These are phyloP conservation scores for Phrixothrix hirtus DNA, from an alignment of 2,888 invertebrate genomes.

Conservation along the genomic window DNA sequence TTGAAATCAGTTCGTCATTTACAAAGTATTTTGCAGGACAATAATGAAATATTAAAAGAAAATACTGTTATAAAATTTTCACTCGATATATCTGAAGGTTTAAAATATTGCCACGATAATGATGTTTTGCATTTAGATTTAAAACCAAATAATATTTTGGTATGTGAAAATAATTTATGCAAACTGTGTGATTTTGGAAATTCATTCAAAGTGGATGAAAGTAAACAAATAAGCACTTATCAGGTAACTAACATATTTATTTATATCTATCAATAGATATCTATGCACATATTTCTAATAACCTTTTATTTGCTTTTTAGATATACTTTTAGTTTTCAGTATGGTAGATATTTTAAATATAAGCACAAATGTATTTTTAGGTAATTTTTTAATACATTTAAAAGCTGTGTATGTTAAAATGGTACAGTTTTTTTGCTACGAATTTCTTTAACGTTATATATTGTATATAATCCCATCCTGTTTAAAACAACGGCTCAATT, in stretches of 20 bases:
- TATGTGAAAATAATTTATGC: slow-evolving; percentile 41
- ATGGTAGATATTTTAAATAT: no score
- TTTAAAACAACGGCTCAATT: no score
- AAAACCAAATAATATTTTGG: slow-evolving; percentile 51
- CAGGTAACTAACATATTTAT: slow-evolving; percentile 4
- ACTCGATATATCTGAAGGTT: slow-evolving; percentile 43
- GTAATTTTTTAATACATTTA: background rate
- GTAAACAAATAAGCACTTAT: background rate
- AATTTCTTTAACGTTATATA: no score
- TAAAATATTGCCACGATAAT: slow-evolving; percentile 47
- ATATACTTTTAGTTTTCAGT: no score
- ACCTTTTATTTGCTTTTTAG: no score
- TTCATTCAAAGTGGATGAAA: slow-evolving; percentile 37
- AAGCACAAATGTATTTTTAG: no score
- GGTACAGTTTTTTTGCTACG: no score
- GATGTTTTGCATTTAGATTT: slow-evolving; percentile 51
- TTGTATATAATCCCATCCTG: no score
- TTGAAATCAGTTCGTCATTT: slow-evolving; percentile 39
- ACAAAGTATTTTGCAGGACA: slow-evolving; percentile 44
- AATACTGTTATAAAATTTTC: slow-evolving; percentile 35
- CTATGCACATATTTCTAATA: no score
- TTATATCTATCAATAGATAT: background rate
- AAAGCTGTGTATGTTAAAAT: background rate
- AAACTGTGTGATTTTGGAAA: slow-evolving; percentile 55
- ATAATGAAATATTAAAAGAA: slow-evolving; percentile 17